phyloP scores from a whole-genome alignment of 2,797 vertebrate genomes.

The Rallus crepitans region DNA sequence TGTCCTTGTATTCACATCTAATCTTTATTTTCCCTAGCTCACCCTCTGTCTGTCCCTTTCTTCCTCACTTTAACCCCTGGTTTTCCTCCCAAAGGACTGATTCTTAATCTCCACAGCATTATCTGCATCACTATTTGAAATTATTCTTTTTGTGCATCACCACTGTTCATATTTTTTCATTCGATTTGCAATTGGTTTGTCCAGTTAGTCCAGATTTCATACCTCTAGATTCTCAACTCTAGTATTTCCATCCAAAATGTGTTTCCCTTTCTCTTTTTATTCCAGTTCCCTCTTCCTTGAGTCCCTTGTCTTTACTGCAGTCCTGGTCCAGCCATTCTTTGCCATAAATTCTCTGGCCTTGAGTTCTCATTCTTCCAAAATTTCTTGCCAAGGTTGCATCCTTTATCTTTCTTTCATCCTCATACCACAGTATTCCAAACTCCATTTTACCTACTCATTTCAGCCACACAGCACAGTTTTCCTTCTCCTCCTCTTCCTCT shows the following conservation, averaged over 20 bases:
- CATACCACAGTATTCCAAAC: not conserved
- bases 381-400: not conserved
- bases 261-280: not conserved
- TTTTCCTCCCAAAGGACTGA: not conserved
- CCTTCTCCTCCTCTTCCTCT: not conserved
- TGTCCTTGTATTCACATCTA: not conserved
- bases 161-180: not conserved
- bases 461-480: not conserved
- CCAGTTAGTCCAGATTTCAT: not conserved
- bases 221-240: not conserved
- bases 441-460: not conserved
- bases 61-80: not conserved
- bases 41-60: not conserved
- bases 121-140: not conserved
- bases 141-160: not conserved
- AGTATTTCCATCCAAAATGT: not conserved
- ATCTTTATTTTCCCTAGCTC: not conserved
- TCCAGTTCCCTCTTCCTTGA: fast-evolving
- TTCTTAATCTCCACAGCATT: not conserved
- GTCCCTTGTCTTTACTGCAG: not conserved
- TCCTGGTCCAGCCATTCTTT: not conserved
- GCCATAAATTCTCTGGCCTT: not conserved
- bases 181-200: not conserved
- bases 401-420: not conserved
- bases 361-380: not conserved